A percentile compares a stretch with the other conserved stretches of the same genome.
Conservation (phyloP, 2,797 vertebrate species). For the Liparis tanakae region DNA sequence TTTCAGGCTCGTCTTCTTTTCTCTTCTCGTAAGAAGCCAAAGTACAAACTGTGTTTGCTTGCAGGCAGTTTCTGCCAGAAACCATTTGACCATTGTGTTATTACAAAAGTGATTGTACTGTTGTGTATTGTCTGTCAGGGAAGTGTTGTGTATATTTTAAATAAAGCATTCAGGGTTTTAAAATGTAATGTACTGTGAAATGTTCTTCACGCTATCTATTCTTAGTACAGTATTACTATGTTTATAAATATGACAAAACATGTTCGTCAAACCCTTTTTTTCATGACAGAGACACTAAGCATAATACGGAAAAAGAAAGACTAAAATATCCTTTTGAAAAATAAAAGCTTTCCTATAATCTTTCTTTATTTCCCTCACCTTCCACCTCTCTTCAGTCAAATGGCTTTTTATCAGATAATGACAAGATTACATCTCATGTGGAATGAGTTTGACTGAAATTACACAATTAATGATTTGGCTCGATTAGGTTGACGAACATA, state of each 20-base stretch:
- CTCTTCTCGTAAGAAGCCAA: constrained; percentile 61
- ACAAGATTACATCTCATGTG: background rate
- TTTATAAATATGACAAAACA: background rate
- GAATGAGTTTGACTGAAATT: background rate
- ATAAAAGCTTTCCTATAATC: background rate
- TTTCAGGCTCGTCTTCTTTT: constrained; percentile 60
- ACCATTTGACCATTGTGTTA: constrained; percentile 79
- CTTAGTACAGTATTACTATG: background rate
- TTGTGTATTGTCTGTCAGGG: constrained; percentile 82
- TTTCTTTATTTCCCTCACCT: background rate
- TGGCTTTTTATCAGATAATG: background rate
- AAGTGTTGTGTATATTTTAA: constrained; percentile 84
- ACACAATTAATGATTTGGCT: background rate
- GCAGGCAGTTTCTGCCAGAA: constrained; percentile 69
- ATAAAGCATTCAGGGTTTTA: constrained; percentile 87
- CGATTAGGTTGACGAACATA: background rate
- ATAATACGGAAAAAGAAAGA: background rate
- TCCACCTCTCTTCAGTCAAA: background rate
- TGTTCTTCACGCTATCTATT: background rate
- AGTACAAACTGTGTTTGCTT: constrained; percentile 64
- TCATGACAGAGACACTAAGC: background rate
- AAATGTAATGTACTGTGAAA: constrained; percentile 34
- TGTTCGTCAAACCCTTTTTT: background rate
- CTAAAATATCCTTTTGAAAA: background rate
- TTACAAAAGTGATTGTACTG: constrained; percentile 82